Conservation (phyloP, 1,140 invertebrate genomes). For the Zelostemma sp. region DNA sequence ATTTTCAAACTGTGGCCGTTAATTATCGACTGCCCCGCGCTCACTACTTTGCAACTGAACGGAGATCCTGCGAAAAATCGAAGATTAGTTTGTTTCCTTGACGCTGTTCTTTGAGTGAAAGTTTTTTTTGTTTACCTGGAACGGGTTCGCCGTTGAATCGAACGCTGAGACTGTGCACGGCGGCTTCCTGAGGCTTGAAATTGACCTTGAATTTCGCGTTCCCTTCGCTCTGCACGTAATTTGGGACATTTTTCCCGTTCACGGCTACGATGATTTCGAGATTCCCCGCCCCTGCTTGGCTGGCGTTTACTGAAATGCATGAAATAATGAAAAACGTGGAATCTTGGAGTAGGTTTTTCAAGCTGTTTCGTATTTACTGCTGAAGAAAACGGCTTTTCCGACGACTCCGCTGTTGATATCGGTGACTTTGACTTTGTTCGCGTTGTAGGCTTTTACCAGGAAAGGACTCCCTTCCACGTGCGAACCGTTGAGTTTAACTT, state of each 20-base stretch:
- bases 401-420: conserved; percentile 91
- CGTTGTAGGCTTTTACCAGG: conserved; percentile 94
- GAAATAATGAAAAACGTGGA: background rate
- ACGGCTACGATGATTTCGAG: conserved; percentile 98
- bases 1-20: conserved; percentile 75
- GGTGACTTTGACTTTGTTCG: conserved; percentile 89
- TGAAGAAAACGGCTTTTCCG: conserved; percentile 93
- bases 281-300: conserved; percentile 91
- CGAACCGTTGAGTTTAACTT: conserved; percentile 84
- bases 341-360: too few relatives aligned
- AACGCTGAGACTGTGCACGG: conserved; percentile 89
- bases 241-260: conserved; percentile 97
- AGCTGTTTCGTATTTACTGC: conserved; percentile 91
- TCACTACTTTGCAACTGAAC: conserved; percentile 85
- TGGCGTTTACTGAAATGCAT: conserved; percentile 78
- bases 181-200: conserved; percentile 95
- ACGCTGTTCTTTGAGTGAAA: too few relatives aligned
- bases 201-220: conserved; percentile 96
- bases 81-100: too few relatives aligned
- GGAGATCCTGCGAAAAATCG: conserved; percentile 82
- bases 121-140: conserved; percentile 73
- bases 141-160: conserved; percentile 97
- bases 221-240: conserved; percentile 97
- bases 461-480: conserved; percentile 96
- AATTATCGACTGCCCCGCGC: conserved; percentile 74